Evolutionary conservation across 2,797 vertebrate genomes (phyloP).

Genomic region (Cyprinodon diabolis): DNA sequence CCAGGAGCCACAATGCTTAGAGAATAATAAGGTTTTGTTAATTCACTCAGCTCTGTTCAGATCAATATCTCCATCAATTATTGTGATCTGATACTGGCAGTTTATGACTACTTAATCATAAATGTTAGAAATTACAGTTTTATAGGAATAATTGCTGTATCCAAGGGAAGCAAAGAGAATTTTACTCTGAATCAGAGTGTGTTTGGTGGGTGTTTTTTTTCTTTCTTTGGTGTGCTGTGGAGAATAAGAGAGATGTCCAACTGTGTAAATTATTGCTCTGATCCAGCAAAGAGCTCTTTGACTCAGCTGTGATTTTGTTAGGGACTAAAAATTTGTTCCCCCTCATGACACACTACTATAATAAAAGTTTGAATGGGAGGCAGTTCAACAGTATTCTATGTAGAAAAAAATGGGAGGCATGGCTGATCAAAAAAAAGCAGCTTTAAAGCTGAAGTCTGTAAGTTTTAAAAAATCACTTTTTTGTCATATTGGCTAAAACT

Average conservation of each 20-base stretch:
- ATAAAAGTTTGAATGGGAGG: conserved; percentile 24
- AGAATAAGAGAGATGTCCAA: conserved; percentile 18
- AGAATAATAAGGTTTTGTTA: conserved; percentile 8
- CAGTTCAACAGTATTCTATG: background rate
- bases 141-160: conserved; percentile 1
- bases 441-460: no score
- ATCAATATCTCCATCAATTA: conserved; percentile 11
- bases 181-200: conserved; percentile 6
- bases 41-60: conserved; percentile 20
- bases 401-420: conserved; percentile 20
- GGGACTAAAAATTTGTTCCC: conserved; percentile 25
- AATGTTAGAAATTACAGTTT: conserved; percentile 12
- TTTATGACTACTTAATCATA: conserved; percentile 14
- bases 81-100: conserved; percentile 19
- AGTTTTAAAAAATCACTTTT: no score
- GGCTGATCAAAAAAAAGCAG: conserved; percentile 13
- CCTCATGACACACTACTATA: conserved; percentile 37
- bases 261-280: conserved; percentile 48
- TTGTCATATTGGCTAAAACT: no score
- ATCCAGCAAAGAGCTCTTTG: conserved; percentile 17
- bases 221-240: conserved; percentile 7
- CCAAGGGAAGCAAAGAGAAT: background rate
- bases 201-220: conserved; percentile 15
- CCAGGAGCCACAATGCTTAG: conserved; percentile 24
- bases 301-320: conserved; percentile 29